Evolutionary conservation across 2,113 vertebrate species (phyloP), one percentile per base, ranked within the genome.

Genomic region (Corydoras sp.): DNA sequence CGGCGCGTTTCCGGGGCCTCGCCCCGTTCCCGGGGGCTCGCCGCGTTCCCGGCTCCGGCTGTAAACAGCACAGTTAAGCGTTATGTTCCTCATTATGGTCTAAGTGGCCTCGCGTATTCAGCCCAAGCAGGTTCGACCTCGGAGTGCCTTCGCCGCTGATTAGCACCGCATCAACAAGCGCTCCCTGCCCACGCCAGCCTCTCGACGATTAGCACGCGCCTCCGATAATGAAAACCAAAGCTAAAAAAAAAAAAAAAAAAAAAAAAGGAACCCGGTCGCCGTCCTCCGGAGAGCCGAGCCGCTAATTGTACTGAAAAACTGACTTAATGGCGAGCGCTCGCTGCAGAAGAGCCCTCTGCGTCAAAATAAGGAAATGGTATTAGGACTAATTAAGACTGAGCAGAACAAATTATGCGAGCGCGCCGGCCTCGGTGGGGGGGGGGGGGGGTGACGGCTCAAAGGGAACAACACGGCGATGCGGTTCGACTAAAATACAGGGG

Each of bases 101-200:
- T 81, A 82, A 83, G 79, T 77, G 72, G 80, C 77, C 83, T 87
- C 80, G 73, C 77, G 79, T 82, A 85, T 86, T 87, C 79, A 86
- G 85, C 80, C 86, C 81, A 90, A 85, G 77, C 82, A 84, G 81
- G 80, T 85, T 86, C 84, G 86, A 88, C 85, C 87, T 88, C 78
- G 83, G 69, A 88, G 85, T 83, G 62, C 78, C 73, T 69, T 81
- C 72, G 69, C 78, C 71, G 6, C 80, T 85, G 72, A 87, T 87
- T 86, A 88, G 82, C 85, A 85, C 87, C 83, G 84, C 82, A 81
- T 83, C 77, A 79, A 74, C 80, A 81, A 69, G 77, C 79, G 74
- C 73, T 81, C 77, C 66, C 75, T 75, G 73, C 78, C 72, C 75
- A 80, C 77, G 77, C 76, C 79, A 76, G 82, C 82, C 80, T 85